Evolutionary conservation across 2,797 vertebrate species (phyloP), one percentile per base, ranked within the genome.

Genomic region (Enteromius fasciolatus): DNA sequence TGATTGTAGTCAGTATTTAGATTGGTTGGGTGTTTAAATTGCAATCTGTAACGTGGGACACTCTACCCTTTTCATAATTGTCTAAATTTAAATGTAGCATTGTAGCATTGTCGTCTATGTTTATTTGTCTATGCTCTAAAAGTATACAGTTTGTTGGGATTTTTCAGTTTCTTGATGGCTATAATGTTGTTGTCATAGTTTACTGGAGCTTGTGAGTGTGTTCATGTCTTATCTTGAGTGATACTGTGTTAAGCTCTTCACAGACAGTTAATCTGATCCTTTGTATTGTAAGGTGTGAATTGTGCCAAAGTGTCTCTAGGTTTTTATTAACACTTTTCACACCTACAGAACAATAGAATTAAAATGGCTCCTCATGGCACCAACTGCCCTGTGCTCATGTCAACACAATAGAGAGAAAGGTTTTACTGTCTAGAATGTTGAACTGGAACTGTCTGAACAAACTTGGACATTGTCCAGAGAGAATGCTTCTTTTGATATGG

Each of bases 221-320:
- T 23, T 33, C n/a, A 2, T 1, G 33, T 66, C n/a, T 74, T 31
- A 48, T 48, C 15, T 18, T 54, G 70, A 4, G 48, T 39, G 72
- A 75, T 25, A 57, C 31, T 57, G 50, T 39, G 33, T 59, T 41
- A 76, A 44, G n/a, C n/a, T 76, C 73, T 11, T 44, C 73, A 44
- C n/a, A 28, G 36, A 61, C 23, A 2, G 52, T 61, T 59, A 59
- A 59, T 75, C 54, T 41, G 52, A 44, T 36, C 73, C 36, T 41
- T 61, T 61, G 9, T 39, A 7, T 63, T 31, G 50, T 28, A 17
- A 76, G 17, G 57, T 46, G 57, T 63, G 39, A 46, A 31, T 1
- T 46, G 75, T 12, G n/a, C 5, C 5, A 5, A 57, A 57, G 73
- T 15, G 12, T 23, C 33, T 75, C 14, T 59, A n/a, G 12, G 8